A percentile compares a stretch with the other conserved stretches of the same genome.
phyloP scores from a whole-genome alignment of 2,113 vertebrate species.

The Fulmarus glacialis region DNA sequence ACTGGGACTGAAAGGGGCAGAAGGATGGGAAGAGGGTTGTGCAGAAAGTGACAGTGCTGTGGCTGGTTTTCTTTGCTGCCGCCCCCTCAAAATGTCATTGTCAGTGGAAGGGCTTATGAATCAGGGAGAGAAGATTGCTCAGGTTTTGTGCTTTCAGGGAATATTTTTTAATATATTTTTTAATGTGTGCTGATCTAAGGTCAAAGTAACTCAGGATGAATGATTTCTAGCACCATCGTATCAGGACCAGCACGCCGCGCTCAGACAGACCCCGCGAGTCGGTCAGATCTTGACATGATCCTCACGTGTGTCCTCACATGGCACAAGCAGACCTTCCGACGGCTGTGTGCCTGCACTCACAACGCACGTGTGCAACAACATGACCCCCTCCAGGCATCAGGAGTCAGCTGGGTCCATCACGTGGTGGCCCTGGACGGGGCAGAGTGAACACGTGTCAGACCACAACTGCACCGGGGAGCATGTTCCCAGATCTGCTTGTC shows the following conservation, averaged over 20 bases:
- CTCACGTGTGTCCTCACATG: not conserved
- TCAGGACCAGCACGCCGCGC: not conserved
- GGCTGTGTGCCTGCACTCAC: accelerated
- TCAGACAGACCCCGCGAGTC: accelerated
- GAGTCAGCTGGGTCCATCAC: not conserved
- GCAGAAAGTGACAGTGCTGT: not conserved
- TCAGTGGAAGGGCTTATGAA: not conserved
- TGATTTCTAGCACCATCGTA: not conserved
- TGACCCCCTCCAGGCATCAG: not conserved
- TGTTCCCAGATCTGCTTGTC: not conserved
- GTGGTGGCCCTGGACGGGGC: not conserved
- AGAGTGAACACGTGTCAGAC: not conserved
- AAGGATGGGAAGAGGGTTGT: not conserved
- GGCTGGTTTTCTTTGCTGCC: not conserved
- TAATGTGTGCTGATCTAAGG: not conserved
- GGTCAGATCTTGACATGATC: not conserved
- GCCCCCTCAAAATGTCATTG: not conserved
- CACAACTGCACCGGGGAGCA: accelerated
- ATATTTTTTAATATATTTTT: not conserved
- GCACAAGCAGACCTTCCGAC: accelerated
- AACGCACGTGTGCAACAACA: not conserved
- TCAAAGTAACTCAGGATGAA: not conserved
- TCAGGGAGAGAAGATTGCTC: not conserved
- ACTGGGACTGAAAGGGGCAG: not conserved
- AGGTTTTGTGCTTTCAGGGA: not conserved